Conservation (phyloP, 2,113 vertebrate genomes). For the Oceanodroma tethys region DNA sequence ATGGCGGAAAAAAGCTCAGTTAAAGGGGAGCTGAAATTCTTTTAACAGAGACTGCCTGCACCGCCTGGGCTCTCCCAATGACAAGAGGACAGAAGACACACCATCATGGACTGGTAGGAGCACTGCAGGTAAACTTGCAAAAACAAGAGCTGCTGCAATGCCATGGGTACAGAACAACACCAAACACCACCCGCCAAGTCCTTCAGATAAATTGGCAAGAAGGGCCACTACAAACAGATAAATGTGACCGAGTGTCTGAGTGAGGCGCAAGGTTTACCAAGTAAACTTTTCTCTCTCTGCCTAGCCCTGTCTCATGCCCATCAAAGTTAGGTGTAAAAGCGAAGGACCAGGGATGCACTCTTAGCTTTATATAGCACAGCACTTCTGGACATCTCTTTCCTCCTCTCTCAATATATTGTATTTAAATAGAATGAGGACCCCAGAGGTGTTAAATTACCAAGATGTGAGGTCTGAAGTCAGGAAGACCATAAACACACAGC, state of each 20-base stretch:
- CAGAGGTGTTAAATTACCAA: not conserved
- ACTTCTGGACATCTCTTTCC: not conserved
- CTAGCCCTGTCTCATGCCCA: not conserved
- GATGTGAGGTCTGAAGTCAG: not conserved
- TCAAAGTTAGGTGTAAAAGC: fast-evolving
- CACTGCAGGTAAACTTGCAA: not conserved
- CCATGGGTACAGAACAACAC: not conserved
- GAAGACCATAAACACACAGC: not conserved
- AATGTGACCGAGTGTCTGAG: fast-evolving
- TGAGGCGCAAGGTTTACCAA: fast-evolving
- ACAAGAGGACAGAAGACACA: not conserved
- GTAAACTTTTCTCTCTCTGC: not conserved
- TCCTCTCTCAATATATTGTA: not conserved
- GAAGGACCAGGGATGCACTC: not conserved
- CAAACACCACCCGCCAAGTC: not conserved
- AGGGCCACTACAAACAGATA: not conserved
- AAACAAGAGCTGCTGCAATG: fast-evolving
- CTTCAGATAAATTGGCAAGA: not conserved
- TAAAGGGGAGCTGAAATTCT: not conserved
- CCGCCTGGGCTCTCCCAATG: not conserved
- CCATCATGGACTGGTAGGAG: not conserved
- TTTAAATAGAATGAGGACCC: not conserved
- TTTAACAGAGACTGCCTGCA: not conserved
- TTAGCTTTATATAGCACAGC: not conserved
- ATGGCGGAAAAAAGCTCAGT: not conserved